These are phyloP conservation scores for Mantis religiosa DNA, from an alignment of 2,888 invertebrate genomes.

Conservation along the genomic window DNA sequence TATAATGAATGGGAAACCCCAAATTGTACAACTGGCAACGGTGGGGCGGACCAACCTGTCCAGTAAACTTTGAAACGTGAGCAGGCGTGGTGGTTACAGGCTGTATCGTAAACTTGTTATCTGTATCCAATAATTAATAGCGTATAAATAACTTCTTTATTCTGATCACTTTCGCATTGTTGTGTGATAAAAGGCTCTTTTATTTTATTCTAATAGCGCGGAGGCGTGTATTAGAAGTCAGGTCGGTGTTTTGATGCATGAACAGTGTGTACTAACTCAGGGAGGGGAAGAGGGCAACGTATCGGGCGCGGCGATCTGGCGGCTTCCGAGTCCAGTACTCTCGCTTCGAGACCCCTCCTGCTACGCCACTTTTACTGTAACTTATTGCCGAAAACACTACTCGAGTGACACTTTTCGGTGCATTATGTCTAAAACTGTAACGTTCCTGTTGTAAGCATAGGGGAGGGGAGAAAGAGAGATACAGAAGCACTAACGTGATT, in stretches of 20 bases:
- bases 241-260: not conserved
- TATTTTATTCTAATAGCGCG: not conserved
- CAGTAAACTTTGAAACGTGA: not conserved
- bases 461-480: no score
- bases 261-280: not conserved
- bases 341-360: no score
- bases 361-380: no score
- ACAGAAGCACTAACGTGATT: no score
- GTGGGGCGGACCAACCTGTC: not conserved
- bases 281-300: no score
- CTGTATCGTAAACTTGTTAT: not conserved
- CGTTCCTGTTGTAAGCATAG: no score
- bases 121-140: not conserved
- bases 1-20: not conserved
- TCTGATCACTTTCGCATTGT: not conserved
- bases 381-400: no score
- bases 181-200: not conserved
- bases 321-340: not conserved
- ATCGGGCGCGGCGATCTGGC: not conserved
- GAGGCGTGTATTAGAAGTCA: not conserved
- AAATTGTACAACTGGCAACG: not conserved
- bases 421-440: no score
- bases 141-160: not conserved
- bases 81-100: not conserved
- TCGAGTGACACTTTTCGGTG: no score